Evolutionary conservation across 2,113 vertebrate species (phyloP).

Genomic region (Gymnocephalus cernua): DNA sequence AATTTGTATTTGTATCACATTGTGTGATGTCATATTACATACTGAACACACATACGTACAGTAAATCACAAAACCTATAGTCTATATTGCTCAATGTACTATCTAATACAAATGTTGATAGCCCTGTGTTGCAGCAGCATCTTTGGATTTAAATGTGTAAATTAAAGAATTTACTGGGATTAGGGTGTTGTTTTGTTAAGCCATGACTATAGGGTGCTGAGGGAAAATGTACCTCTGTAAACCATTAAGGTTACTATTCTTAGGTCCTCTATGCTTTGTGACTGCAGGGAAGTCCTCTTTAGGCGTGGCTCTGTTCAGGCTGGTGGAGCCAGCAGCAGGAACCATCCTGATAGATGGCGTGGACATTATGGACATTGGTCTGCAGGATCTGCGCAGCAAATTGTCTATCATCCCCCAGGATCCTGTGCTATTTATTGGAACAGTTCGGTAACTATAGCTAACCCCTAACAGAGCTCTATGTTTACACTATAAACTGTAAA

Average conservation of each 20-base stretch:
- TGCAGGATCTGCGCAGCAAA: constrained; percentile 86
- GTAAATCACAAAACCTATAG: background rate
- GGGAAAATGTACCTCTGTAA: background rate
- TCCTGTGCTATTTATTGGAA: constrained; percentile 87
- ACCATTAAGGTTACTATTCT: background rate
- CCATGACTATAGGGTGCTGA: background rate
- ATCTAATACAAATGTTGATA: background rate
- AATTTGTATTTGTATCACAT: no score
- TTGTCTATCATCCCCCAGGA: constrained; percentile 89
- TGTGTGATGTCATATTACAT: background rate
- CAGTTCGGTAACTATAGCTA: constrained; percentile 80
- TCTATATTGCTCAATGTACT: background rate
- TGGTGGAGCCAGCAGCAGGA: constrained; percentile 83
- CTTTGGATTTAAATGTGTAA: background rate
- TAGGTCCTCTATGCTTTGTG: background rate
- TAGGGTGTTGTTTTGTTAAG: background rate
- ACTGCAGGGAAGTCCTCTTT: constrained; percentile 87
- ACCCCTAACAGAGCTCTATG: background rate
- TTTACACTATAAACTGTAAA: background rate
- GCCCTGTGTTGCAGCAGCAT: background rate
- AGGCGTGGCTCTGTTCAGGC: constrained; percentile 84
- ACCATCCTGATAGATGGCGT: constrained; percentile 84
- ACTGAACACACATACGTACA: background rate
- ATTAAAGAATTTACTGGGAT: background rate
- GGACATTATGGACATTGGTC: constrained; percentile 78